Percentiles rank a stretch among this genome's conserved stretches.
Conservation (phyloP, 2,113 vertebrate genomes). For the Pterocles gutturalis region DNA sequence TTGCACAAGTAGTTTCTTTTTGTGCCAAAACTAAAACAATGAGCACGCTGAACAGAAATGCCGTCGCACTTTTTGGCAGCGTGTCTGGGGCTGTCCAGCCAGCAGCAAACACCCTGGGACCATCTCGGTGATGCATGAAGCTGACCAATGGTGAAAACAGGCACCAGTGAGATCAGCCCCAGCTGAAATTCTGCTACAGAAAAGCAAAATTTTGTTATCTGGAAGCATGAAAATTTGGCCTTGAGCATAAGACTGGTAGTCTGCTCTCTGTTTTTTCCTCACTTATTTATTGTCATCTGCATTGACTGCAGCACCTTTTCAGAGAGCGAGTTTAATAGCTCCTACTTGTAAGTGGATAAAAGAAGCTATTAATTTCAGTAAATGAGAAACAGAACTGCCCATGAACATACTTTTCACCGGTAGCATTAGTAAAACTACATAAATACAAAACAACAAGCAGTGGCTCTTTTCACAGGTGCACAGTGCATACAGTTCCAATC, state of each 20-base stretch:
- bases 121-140: rapidly evolving
- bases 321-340: neutral
- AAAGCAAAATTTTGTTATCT: neutral
- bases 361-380: neutral
- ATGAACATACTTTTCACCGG: neutral
- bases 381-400: neutral
- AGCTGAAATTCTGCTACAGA: neutral
- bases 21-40: neutral
- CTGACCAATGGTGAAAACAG: neutral
- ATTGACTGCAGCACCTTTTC: neutral
- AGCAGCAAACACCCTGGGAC: neutral
- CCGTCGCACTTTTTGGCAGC: neutral
- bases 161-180: neutral
- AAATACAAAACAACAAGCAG: neutral
- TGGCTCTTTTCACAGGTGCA: neutral
- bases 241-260: neutral
- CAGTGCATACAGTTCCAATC: neutral
- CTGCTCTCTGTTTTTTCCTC: neutral
- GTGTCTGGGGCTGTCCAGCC: neutral
- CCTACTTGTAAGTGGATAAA: neutral
- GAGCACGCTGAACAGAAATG: neutral
- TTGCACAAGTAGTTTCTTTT: neutral
- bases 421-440: neutral
- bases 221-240: neutral
- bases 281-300: neutral